Conservation (phyloP, 2,797 vertebrate species). For the Chelidonichthys spinosus region DNA sequence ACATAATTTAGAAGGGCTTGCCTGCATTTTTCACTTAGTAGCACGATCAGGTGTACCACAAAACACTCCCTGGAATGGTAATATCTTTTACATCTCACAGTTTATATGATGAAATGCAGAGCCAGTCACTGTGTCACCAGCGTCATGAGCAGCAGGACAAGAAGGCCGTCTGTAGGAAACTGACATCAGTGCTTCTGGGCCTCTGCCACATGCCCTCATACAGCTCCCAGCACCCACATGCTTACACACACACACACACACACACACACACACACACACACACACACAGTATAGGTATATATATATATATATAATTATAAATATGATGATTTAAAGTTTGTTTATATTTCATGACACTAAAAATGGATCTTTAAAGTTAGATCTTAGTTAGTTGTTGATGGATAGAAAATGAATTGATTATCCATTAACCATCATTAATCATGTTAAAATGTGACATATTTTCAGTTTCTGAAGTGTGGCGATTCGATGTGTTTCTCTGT, state of each 20-base stretch:
- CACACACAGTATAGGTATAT: no score
- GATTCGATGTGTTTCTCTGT: neutral
- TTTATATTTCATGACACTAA: neutral
- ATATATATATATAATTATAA: no score
- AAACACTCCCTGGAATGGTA: conserved; percentile 34
- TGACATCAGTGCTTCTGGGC: neutral
- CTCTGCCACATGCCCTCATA: neutral
- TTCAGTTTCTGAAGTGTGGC: neutral
- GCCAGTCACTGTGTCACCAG: neutral
- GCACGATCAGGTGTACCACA: conserved; percentile 18
- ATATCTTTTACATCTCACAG: neutral
- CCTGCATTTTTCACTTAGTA: conserved; percentile 34
- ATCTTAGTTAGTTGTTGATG: neutral
- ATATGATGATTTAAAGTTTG: neutral
- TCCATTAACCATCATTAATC: neutral
- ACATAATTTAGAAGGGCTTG: conserved; percentile 59
- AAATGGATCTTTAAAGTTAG: neutral
- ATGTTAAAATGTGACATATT: neutral
- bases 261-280: conserved; percentile 17
- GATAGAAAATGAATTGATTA: neutral
- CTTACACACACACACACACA: neutral
- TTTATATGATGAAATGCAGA: no score
- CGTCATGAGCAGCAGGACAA: neutral
- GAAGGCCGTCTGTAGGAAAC: neutral
- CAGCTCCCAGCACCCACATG: neutral